Base-by-base conservation (phyloP, 1,140 invertebrate species). In the Atta cephalotes region DNA sequence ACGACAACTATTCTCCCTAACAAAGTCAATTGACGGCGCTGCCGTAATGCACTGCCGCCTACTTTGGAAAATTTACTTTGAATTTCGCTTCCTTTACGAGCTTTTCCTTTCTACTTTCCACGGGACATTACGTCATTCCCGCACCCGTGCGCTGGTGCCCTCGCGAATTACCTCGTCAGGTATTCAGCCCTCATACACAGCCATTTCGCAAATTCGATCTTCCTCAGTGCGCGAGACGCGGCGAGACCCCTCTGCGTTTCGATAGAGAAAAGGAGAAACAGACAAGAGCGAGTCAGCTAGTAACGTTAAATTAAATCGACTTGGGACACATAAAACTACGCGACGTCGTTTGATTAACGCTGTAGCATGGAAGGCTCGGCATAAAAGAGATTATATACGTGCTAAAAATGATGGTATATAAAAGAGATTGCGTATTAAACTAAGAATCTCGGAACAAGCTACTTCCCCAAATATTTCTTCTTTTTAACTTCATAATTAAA, bases 161-260 rank as follows among this genome's bases (percentile, higher is more conserved):
- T 88, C 88, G 92, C 92, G 92, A 94, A 95, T 94, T 95, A 94
- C 93, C 93, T 94, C 93, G 92, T 94, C 92, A 93, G 90, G 92
- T 94, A 95, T 95, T 94, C 93, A 95, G 90, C 91, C 91, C 93
- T 94, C 94, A 93, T 94, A 90, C 93, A 92, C 91, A 92, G 87
- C 92, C 93, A 94, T 94, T 94, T 94, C 91, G 91, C 93, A 95
- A 94, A 95, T 94, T 95, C 93, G 93, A 94, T 94, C 93, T 93
- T 85, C 90, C 90, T 92, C 91, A 85, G 91, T 93, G 91, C 89
- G 82, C 84, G 87, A 88, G 86, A 88, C 88, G 87, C 88, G 88
- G 60, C 74, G 63, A 51, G 45, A 51, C 89, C 90, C 90, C 86
- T 90, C 80, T 89, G 58, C 66, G 85, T 89, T 88, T 79, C 87